These are phyloP conservation scores for Neuroterus valhalla DNA, from an alignment of 1,140 invertebrate genomes.

Conservation along the genomic window DNA sequence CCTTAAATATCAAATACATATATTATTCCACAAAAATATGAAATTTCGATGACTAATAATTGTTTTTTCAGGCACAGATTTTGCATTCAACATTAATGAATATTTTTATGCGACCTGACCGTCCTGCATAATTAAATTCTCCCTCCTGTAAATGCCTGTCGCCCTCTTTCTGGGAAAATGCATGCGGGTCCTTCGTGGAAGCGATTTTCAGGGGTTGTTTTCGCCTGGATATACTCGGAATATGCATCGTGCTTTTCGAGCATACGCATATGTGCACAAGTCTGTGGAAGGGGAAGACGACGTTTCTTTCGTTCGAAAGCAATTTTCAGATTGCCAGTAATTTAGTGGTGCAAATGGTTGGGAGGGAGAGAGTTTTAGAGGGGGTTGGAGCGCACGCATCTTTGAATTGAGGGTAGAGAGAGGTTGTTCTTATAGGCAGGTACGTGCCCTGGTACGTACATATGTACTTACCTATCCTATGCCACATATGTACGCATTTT, in stretches of 20 bases:
- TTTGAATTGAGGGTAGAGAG: slow-evolving; percentile 38
- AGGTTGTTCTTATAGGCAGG: background rate
- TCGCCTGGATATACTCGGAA: slow-evolving; percentile 21
- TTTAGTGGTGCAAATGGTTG: slow-evolving; percentile 56
- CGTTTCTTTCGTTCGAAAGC: slow-evolving; percentile 62
- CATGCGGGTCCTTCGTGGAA: slow-evolving; percentile 44
- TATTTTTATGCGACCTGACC: background rate
- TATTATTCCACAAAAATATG: too few species aligned
- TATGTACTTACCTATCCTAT: slow-evolving; percentile 48
- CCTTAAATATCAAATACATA: too few species aligned
- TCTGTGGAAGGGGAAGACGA: slow-evolving; percentile 44
- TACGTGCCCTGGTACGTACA: slow-evolving; percentile 9
- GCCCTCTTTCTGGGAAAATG: slow-evolving; percentile 7
- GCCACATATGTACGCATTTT: slow-evolving; percentile 43
- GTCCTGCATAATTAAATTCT: slow-evolving; percentile 31
- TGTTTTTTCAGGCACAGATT: slow-evolving; percentile 23
- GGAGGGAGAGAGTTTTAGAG: background rate
- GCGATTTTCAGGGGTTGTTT: slow-evolving; percentile 51
- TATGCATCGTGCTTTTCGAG: slow-evolving; percentile 1
- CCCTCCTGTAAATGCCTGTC: slow-evolving; percentile 38
- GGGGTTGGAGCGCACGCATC: slow-evolving; percentile 41
- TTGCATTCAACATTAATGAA: background rate
- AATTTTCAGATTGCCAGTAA: slow-evolving; percentile 62
- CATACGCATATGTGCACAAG: slow-evolving; percentile 32
- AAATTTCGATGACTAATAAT: too few species aligned